Conservation (phyloP, 1,140 invertebrate genomes). For the Gerris buenoi region DNA sequence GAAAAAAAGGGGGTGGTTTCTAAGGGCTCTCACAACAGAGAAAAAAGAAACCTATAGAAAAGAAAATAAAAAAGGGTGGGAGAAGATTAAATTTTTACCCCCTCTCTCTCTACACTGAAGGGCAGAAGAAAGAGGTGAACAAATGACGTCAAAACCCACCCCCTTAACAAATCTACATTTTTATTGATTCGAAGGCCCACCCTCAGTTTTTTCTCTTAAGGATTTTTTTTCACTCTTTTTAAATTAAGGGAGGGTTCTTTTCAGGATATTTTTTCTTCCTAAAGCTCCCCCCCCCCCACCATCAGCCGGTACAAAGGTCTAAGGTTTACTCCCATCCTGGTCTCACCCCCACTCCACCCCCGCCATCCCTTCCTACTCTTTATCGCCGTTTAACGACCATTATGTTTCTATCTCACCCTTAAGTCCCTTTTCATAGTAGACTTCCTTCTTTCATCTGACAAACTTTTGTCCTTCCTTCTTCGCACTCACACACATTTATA, state of each 20-base stretch:
- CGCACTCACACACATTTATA: too few species aligned
- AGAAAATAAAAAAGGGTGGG: slow-evolving; percentile 4
- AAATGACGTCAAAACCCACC: slow-evolving; percentile 3
- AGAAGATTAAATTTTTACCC: slow-evolving; percentile 13
- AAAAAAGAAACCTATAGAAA: neutral
- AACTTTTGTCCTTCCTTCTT: too few species aligned
- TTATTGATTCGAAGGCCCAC: neutral
- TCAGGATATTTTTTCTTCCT: neutral
- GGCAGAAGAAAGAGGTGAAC: slow-evolving; percentile 6
- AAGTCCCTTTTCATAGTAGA: neutral
- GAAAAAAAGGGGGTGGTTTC: neutral
- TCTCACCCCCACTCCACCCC: neutral
- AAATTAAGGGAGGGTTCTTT: neutral
- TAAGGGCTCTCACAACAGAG: too few species aligned
- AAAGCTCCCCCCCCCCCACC: neutral
- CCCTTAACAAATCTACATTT: slow-evolving; percentile 6
- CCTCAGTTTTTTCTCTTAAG: too few species aligned
- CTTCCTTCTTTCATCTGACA: too few species aligned
- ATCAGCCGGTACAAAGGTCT: too few species aligned
- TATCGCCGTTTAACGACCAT: neutral
- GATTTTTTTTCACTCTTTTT: too few species aligned
- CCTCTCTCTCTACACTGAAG: neutral
- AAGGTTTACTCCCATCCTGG: neutral
- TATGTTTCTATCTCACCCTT: neutral
- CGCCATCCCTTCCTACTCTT: neutral